These are phyloP conservation scores for Ailurus styani DNA, from an alignment of 2,113 vertebrate species.

Conservation along the genomic window DNA sequence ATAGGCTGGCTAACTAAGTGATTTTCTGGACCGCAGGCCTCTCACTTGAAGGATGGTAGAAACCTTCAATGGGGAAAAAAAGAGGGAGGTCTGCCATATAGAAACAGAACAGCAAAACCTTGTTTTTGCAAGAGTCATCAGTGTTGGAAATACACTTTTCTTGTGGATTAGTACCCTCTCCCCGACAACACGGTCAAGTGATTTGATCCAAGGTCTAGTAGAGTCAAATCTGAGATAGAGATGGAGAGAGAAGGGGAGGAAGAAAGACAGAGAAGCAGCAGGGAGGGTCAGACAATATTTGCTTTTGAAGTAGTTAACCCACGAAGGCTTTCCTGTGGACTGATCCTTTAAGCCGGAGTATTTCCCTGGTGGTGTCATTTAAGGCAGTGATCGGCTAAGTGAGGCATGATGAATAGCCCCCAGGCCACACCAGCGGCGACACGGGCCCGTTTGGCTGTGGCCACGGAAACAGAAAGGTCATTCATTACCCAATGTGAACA, in stretches of 20 bases:
- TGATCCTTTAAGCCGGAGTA: conserved; percentile 31
- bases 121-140: background rate
- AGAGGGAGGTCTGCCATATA: background rate
- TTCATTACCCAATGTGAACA: conserved; percentile 85
- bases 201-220: conserved; percentile 62
- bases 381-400: conserved; percentile 78
- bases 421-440: conserved; percentile 67
- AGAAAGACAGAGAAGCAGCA: background rate
- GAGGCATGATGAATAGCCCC: conserved; percentile 84
- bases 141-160: background rate
- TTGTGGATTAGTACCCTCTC: conserved; percentile 52
- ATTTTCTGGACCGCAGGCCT: background rate
- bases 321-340: conserved; percentile 48
- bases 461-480: conserved; percentile 85
- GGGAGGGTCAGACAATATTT: conserved; percentile 15
- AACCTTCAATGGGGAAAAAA: background rate
- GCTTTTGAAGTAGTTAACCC: conserved; percentile 67
- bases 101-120: background rate
- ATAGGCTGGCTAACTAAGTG: background rate
- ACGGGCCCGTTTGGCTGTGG: conserved; percentile 72
- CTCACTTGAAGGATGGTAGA: background rate
- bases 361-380: conserved; percentile 67
- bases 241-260: background rate
- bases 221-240: conserved; percentile 58
- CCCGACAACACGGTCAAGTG: conserved; percentile 59